A percentile compares a stretch with the other conserved stretches of the same genome.
Conservation (phyloP, 2,113 vertebrate species). For the Anarhynchus alexandrinus region DNA sequence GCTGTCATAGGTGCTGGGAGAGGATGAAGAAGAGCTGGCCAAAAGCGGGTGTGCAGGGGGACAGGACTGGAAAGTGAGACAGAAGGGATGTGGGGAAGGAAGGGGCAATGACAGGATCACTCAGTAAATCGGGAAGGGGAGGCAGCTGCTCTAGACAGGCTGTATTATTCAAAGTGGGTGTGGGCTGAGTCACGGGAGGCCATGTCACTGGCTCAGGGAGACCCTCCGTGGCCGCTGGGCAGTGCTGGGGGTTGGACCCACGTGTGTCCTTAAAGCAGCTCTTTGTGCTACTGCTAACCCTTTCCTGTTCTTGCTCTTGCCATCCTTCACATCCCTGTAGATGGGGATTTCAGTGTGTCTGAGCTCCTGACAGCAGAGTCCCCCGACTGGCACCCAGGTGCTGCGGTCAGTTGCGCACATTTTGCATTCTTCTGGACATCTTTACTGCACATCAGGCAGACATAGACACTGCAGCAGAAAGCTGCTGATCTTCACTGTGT, state of each 20-base stretch:
- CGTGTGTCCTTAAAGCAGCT: neutral
- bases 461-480: neutral
- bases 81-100: neutral
- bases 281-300: neutral
- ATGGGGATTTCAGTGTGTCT: neutral
- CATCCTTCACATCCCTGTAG: neutral
- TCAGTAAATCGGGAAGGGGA: neutral
- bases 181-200: neutral
- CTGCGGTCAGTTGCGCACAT: neutral
- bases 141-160: neutral
- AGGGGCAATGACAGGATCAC: neutral
- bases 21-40: neutral
- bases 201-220: neutral
- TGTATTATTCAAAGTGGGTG: neutral
- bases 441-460: neutral
- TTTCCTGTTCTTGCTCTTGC: neutral
- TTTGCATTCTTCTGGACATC: neutral
- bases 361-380: neutral
- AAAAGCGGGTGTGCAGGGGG: neutral
- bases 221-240: neutral
- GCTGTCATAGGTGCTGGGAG: neutral
- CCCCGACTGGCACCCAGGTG: fast-evolving
- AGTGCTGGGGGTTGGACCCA: neutral
- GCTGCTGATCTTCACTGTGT: neutral
- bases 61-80: neutral